These are phyloP conservation scores for Chelon labrosus DNA, from an alignment of 2,797 vertebrate genomes.

Conservation along the genomic window DNA sequence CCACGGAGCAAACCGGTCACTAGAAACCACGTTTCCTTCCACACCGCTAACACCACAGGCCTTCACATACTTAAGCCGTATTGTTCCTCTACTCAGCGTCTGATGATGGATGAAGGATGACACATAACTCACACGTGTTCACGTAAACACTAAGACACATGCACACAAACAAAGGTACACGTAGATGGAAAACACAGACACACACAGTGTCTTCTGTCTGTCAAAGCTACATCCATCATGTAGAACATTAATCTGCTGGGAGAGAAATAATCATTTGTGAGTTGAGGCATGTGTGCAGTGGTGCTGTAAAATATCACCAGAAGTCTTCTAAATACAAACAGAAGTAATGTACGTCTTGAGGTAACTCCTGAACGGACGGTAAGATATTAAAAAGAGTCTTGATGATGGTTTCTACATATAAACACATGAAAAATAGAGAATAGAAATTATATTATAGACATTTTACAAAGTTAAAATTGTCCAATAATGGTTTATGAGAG, in stretches of 20 bases:
- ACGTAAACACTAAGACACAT: constrained; percentile 45
- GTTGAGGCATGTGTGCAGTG: not conserved
- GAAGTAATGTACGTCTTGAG: not conserved
- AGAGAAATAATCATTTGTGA: constrained; percentile 14
- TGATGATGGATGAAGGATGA: constrained; percentile 58
- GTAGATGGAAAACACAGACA: constrained; percentile 34
- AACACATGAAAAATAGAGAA: no score
- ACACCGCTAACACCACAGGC: constrained; percentile 30
- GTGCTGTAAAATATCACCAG: constrained; percentile 2
- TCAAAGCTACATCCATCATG: constrained; percentile 18
- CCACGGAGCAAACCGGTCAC: constrained; percentile 39
- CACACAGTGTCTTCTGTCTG: constrained; percentile 20
- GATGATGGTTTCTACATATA: not conserved
- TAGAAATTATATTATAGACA: no score
- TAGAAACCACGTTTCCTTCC: constrained; percentile 49
- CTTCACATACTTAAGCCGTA: constrained; percentile 26
- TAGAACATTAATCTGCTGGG: constrained; percentile 28
- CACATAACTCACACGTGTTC: constrained; percentile 42
- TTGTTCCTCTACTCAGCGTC: constrained; percentile 3
- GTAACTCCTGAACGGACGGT: not conserved
- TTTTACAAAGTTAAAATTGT: no score
- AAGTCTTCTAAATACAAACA: not conserved
- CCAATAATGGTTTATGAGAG: no score
- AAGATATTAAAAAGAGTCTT: not conserved
- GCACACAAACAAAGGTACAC: constrained; percentile 58